Evolutionary conservation across 2,888 invertebrate species (phyloP).

Genomic region (Drosophila limbata): DNA sequence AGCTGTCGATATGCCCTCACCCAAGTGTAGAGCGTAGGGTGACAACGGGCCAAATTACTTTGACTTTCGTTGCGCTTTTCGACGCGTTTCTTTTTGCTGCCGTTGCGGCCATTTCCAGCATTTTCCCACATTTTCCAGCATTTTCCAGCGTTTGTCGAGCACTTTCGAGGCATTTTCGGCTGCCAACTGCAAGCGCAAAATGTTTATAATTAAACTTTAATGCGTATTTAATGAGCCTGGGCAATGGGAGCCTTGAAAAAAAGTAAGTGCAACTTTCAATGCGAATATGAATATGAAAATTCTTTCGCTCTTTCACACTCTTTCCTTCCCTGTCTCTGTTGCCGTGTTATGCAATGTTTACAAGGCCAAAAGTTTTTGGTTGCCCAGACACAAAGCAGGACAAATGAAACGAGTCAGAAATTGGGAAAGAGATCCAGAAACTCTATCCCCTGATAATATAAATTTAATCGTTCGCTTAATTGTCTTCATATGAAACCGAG

Average conservation of each 20-base stretch:
- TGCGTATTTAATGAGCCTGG: slow-evolving; percentile 68
- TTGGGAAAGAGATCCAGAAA: slow-evolving; percentile 31
- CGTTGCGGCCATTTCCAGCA: slow-evolving; percentile 63
- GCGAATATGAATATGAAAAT: slow-evolving; percentile 56
- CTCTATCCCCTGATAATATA: slow-evolving; percentile 77
- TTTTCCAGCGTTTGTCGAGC: slow-evolving; percentile 36
- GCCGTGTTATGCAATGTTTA: slow-evolving; percentile 51
- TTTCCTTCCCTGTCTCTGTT: neutral
- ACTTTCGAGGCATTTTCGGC: slow-evolving; percentile 43
- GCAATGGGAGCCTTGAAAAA: slow-evolving; percentile 54
- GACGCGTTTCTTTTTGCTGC: slow-evolving; percentile 42
- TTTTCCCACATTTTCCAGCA: slow-evolving; percentile 43
- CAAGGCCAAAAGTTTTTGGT: slow-evolving; percentile 57
- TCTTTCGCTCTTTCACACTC: neutral
- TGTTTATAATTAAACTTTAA: slow-evolving; percentile 80
- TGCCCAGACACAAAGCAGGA: neutral
- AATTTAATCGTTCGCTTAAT: slow-evolving; percentile 79
- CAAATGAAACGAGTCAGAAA: slow-evolving; percentile 20
- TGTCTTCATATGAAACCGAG: slow-evolving; percentile 78
- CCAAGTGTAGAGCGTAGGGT: slow-evolving; percentile 24
- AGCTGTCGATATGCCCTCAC: neutral
- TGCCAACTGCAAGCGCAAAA: slow-evolving; percentile 76
- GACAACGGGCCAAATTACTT: slow-evolving; percentile 64
- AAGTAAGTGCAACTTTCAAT: slow-evolving; percentile 58
- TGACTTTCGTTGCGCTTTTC: slow-evolving; percentile 76